These are phyloP conservation scores for Triplophysa rosa DNA, from an alignment of 2,113 vertebrate genomes.

Conservation along the genomic window DNA sequence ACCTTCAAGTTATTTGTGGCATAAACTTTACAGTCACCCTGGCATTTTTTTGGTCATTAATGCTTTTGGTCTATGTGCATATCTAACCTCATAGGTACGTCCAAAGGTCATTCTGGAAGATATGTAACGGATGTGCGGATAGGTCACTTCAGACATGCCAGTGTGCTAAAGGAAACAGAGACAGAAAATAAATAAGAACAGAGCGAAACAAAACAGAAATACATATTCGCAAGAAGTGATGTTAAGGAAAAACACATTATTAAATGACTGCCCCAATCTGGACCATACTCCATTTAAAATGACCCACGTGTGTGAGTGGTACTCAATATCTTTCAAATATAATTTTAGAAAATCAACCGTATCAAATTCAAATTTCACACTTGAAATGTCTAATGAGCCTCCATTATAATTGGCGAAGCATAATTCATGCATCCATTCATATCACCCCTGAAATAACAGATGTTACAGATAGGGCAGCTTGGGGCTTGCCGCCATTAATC, in stretches of 20 bases:
- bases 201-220: background rate
- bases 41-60: too few relatives aligned
- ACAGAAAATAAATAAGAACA: slow-evolving; percentile 2
- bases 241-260: background rate
- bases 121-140: slow-evolving; percentile 99
- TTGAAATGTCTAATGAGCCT: slow-evolving; percentile 61
- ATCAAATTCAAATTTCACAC: slow-evolving; percentile 53
- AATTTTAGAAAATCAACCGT: slow-evolving; percentile 53
- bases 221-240: background rate
- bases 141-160: slow-evolving; percentile 82
- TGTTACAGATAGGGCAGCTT: slow-evolving; percentile 53
- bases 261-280: background rate
- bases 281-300: background rate
- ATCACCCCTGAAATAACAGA: slow-evolving; percentile 67
- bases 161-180: slow-evolving; percentile 67
- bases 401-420: slow-evolving; percentile 63
- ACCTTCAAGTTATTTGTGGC: too few relatives aligned
- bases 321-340: background rate
- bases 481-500: slow-evolving; percentile 61
- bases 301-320: background rate
- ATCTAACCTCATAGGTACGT: slow-evolving; percentile 90
- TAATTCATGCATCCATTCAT: slow-evolving; percentile 68
- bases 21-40: too few relatives aligned
- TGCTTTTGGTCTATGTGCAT: background rate
- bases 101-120: slow-evolving; percentile 95